Base-by-base conservation (phyloP, 35 echinoderm and acorn worm genomes). In the Patiria miniata region DNA sequence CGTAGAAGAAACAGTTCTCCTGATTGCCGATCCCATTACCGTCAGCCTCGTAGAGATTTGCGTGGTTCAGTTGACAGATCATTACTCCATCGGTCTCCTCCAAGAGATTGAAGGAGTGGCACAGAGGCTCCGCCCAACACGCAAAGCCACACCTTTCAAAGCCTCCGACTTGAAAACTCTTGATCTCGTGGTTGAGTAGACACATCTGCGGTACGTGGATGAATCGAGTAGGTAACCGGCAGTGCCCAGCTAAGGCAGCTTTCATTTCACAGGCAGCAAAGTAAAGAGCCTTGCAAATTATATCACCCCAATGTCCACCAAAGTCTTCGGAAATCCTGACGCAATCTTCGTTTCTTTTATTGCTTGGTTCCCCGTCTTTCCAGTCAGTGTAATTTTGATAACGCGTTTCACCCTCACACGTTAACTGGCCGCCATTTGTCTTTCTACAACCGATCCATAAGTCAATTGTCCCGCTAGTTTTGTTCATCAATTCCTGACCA, bases 101-200 rank as follows among this genome's bases (percentile, higher is more conserved):
- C 61, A 26, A 69, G 61, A 69, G 18, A 32, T 69, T 69, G 61
- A 69, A 69, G 61, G 61, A 69, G 29, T 15, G 61, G 61, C 61
- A 69, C 1, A 69, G 26, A 69, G 61, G 18, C 61, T 69, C 61
- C 61, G 26, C 61, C 61, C 18, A 69, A 34, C 61, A 69, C 18
- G 61, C 61, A 17, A 69, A 9, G 34, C 61, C 26, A 29, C 61
- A 69, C 26, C 61, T 23, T 32, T 32, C 34, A 34, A 34, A 69
- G 18, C 34, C 61, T 34, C 21, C 34, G 26, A 69, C 61, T 14
- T 1, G 61, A 29, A 32, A 23, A 23, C 26, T 69, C 61, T 29
- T 69, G 61, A 69, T 69, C 61, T 69, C 23, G 14, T 69, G 28
- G 29, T 69, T 69, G 26, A 69, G 61, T 23, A 69, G 61, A 69